Evolutionary conservation across 2,797 vertebrate genomes (phyloP).

Genomic region (Fistularia commersonii): DNA sequence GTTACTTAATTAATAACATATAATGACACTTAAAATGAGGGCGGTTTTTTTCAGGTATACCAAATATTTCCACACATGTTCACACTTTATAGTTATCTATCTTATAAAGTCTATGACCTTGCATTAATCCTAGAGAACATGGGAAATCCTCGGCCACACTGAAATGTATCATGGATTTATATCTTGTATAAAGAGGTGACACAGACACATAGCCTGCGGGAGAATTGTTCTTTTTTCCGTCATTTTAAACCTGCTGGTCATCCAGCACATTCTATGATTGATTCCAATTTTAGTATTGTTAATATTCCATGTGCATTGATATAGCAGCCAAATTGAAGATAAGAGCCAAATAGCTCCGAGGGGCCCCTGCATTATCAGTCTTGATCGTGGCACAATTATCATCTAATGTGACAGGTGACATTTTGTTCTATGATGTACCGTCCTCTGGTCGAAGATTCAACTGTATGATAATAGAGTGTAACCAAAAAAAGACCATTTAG

Average conservation of each 20-base stretch:
- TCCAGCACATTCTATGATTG: conserved; percentile 9
- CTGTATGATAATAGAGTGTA: conserved; percentile 42
- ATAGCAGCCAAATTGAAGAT: conserved; percentile 29
- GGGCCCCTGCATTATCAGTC: conserved; percentile 31
- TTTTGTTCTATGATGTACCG: conserved; percentile 42
- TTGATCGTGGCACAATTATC: conserved; percentile 52
- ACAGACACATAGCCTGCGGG: neutral
- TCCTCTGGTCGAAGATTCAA: conserved; percentile 37
- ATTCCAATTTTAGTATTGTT: conserved; percentile 23
- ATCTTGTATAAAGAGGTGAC: neutral
- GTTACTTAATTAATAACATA: no score
- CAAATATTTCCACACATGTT: conserved; percentile 1
- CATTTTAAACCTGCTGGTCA: neutral
- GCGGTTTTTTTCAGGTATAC: no score
- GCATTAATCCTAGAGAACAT: conserved; percentile 32
- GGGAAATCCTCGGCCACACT: conserved; percentile 28
- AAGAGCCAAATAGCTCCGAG: conserved; percentile 37
- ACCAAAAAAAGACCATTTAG: conserved; percentile 34
- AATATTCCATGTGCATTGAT: conserved; percentile 26
- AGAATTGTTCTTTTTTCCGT: neutral
- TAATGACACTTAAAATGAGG: no score
- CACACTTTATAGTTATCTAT: conserved; percentile 11
- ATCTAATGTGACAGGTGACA: conserved; percentile 66
- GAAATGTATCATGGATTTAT: conserved; percentile 33
- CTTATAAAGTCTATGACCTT: conserved; percentile 27